These are phyloP conservation scores for Alethe diademata DNA, from an alignment of 2,113 vertebrate species.

Conservation along the genomic window DNA sequence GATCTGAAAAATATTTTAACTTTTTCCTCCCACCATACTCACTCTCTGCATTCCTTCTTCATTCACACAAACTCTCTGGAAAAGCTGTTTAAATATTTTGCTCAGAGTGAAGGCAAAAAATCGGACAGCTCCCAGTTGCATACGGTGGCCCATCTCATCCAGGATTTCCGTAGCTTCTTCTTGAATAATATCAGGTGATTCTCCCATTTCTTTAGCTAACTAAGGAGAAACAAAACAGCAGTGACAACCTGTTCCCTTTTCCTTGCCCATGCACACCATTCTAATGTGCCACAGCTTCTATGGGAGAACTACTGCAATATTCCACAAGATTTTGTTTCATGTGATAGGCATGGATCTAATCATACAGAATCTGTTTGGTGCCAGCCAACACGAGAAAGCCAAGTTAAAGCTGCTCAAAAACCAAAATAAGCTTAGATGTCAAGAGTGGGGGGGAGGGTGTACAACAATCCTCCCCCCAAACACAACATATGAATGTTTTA, in stretches of 20 bases:
- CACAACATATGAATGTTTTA: background rate
- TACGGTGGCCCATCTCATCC: slow-evolving; percentile 93
- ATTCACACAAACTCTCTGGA: slow-evolving; percentile 89
- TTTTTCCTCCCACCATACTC: slow-evolving; percentile 49
- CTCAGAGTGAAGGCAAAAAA: slow-evolving; percentile 90
- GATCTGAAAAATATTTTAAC: background rate
- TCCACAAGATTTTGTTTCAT: background rate
- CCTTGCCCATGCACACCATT: background rate
- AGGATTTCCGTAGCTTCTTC: slow-evolving; percentile 87
- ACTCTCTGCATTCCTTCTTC: slow-evolving; percentile 97
- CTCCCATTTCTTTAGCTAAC: slow-evolving; percentile 83
- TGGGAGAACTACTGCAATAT: background rate
- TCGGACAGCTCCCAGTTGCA: slow-evolving; percentile 86
- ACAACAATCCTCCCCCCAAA: background rate
- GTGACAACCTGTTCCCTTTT: background rate
- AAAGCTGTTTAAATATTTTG: slow-evolving; percentile 93
- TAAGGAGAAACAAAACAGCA: slow-evolving; percentile 47
- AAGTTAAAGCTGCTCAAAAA: background rate
- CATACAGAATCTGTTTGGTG: background rate
- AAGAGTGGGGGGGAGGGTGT: fast-evolving
- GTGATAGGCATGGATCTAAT: background rate
- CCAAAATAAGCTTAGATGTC: background rate
- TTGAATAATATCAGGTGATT: slow-evolving; percentile 74
- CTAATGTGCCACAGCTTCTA: background rate
- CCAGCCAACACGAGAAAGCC: background rate